These are phyloP conservation scores for Diarsia brunnea DNA, from an alignment of 2,888 invertebrate species.

Conservation along the genomic window DNA sequence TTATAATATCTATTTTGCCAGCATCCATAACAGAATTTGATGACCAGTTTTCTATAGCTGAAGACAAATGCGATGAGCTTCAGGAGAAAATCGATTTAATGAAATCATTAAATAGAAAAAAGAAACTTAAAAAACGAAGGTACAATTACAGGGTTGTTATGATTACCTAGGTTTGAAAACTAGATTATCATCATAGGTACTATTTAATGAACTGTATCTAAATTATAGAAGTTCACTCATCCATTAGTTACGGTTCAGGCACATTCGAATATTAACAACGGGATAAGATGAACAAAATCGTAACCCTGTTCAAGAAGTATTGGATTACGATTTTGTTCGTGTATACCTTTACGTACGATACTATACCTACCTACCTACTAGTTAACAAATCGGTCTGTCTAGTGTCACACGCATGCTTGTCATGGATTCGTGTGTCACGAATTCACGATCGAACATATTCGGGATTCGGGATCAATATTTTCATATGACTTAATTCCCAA, in stretches of 20 bases:
- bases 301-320: no score
- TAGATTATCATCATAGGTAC: not conserved
- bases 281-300: no score
- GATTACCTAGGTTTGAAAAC: not conserved
- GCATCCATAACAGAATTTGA: constrained; percentile 84
- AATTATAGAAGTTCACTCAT: not conserved
- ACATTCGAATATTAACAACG: no score
- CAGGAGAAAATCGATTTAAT: constrained; percentile 86
- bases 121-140: constrained; percentile 85
- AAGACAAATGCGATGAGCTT: constrained; percentile 83
- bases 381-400: no score
- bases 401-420: no score
- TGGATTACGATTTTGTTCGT: no score
- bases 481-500: no score
- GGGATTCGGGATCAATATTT: no score
- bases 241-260: not conserved
- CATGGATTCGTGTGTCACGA: no score
- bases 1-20: constrained; percentile 57
- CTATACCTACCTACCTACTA: no score
- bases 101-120: constrained; percentile 82
- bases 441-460: no score
- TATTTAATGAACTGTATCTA: not conserved
- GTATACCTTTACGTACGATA: no score
- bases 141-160: constrained; percentile 43
- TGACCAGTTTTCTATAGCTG: constrained; percentile 83